A percentile compares a stretch with the other conserved stretches of the same genome.
These are phyloP conservation scores for Alexandromys fortis DNA, from an alignment of 2,113 vertebrate genomes.

Conservation along the genomic window DNA sequence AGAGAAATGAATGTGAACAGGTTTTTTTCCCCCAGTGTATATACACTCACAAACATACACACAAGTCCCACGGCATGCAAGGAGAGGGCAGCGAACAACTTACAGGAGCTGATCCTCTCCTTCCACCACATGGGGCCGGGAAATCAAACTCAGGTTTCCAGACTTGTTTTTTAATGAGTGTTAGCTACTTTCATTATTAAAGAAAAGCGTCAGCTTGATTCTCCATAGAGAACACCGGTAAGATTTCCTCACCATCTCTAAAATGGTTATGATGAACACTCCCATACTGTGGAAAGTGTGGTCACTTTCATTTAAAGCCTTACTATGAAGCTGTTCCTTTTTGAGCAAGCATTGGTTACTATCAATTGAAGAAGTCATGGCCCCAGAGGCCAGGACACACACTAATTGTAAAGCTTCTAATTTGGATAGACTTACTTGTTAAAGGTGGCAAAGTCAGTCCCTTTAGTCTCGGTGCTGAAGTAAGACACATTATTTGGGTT, in stretches of 20 bases:
- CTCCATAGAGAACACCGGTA: neutral
- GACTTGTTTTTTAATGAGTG: neutral
- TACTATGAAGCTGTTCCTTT: neutral
- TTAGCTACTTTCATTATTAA: slow-evolving; percentile 40
- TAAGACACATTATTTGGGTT: slow-evolving; percentile 62
- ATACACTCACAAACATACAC: no score
- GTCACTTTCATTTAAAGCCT: neutral
- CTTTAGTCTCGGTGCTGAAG: slow-evolving; percentile 25
- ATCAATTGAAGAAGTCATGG: neutral
- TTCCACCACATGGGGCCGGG: neutral
- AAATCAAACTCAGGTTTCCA: neutral
- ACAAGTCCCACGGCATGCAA: neutral
- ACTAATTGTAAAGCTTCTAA: neutral
- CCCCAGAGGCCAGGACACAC: neutral
- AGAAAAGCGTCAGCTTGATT: neutral
- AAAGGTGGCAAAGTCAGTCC: neutral
- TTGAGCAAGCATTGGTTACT: neutral
- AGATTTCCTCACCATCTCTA: neutral
- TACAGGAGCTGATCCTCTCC: neutral
- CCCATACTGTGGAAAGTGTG: neutral
- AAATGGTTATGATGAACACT: neutral
- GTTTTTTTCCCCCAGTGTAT: neutral
- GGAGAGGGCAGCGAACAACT: neutral
- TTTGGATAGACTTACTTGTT: neutral
- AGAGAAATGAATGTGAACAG: neutral